A percentile compares a stretch with the other conserved stretches of the same genome.
Conservation (phyloP, 2,888 invertebrate genomes). For the Thereva nobilitata region DNA sequence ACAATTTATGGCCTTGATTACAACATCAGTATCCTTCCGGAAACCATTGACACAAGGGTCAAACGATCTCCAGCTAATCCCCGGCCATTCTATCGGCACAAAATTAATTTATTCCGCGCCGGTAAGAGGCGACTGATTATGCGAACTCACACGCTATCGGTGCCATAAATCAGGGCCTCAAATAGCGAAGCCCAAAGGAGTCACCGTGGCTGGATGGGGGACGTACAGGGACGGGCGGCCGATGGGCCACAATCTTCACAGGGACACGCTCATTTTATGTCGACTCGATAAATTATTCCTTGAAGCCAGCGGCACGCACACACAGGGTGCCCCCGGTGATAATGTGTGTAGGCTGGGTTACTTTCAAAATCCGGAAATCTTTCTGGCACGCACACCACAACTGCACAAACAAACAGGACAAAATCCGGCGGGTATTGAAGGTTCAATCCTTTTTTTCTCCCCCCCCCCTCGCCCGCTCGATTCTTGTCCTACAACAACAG, state of each 20-base stretch:
- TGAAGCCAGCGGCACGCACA: conserved; percentile 6
- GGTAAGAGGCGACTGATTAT: conserved; percentile 36
- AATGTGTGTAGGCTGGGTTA: conserved; percentile 12
- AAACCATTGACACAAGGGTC: conserved; percentile 27
- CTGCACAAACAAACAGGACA: background rate
- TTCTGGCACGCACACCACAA: conserved; percentile 3
- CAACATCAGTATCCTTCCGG: conserved; percentile 22
- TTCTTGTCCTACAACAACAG: no score
- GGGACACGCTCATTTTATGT: conserved; percentile 20
- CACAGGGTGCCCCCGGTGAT: background rate
- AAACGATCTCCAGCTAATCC: conserved; percentile 32
- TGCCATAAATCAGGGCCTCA: conserved; percentile 36
- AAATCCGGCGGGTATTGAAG: background rate
- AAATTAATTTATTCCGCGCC: conserved; percentile 36
- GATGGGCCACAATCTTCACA: conserved; percentile 13
- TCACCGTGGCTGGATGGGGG: background rate
- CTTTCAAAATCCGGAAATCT: conserved; percentile 10
- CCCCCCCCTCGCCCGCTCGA: no score
- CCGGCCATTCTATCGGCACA: conserved; percentile 8
- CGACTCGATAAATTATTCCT: conserved; percentile 21
- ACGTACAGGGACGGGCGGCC: conserved; percentile 1
- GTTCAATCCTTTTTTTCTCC: no score
- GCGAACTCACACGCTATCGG: conserved; percentile 36
- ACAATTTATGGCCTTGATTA: conserved; percentile 20
- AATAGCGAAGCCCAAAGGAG: conserved; percentile 22